A percentile compares a stretch with the other conserved stretches of the same genome.
Evolutionary conservation across 1,140 invertebrate species (phyloP).

Genomic region (Samia ricini): DNA sequence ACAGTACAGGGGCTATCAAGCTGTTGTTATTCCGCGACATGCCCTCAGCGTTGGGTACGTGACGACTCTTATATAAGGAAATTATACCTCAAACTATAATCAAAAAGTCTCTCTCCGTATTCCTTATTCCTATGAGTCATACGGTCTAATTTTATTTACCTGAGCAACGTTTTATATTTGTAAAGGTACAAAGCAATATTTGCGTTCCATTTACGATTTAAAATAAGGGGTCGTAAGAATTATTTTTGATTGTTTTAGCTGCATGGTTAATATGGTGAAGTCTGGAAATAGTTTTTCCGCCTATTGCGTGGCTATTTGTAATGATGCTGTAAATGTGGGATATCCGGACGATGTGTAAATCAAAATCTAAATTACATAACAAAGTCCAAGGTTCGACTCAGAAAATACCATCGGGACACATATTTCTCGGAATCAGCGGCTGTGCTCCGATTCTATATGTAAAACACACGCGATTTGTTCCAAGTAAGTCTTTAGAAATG

Average conservation of each 20-base stretch:
- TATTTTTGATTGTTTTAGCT: neutral
- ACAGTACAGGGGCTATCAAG: constrained; percentile 21
- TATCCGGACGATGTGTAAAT: neutral
- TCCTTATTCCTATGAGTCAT: neutral
- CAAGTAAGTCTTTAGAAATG: no score
- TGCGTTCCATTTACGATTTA: constrained; percentile 5
- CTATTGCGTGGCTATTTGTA: constrained; percentile 8
- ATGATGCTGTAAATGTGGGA: constrained; percentile 1
- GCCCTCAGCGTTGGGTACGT: constrained; percentile 21
- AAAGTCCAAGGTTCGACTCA: no score
- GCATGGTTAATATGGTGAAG: constrained; percentile 5
- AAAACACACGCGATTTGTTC: no score
- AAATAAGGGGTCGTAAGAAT: neutral
- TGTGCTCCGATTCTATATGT: no score
- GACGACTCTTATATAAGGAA: constrained; percentile 26
- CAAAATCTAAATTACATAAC: no score
- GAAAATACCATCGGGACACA: no score
- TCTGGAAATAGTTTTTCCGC: constrained; percentile 6
- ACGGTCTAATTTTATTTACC: constrained; percentile 5
- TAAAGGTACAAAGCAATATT: constrained; percentile 1
- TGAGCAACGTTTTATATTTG: constrained; percentile 1
- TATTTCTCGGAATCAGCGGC: no score
- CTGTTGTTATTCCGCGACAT: constrained; percentile 26
- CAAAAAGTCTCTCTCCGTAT: neutral
- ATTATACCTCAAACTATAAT: constrained; percentile 17